phyloP scores from a whole-genome alignment of 2,888 invertebrate species.

The Protophormia terraenovae region DNA sequence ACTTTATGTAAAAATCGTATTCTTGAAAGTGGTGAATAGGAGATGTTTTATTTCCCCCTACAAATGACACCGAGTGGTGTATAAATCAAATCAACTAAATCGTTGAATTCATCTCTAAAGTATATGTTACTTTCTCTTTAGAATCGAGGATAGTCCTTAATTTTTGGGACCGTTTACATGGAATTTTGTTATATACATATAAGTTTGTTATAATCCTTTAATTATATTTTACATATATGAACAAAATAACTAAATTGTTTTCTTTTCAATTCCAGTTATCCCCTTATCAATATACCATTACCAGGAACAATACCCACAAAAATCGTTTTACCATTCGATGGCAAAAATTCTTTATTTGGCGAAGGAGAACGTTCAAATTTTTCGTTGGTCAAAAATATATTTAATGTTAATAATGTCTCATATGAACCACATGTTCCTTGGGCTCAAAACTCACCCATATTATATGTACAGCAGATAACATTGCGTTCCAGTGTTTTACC shows the following conservation, averaged over 20 bases:
- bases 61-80: no score
- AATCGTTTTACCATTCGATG: conserved; percentile 83
- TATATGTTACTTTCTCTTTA: no score
- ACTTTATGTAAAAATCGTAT: no score
- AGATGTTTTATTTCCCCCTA: no score
- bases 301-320: conserved; percentile 94
- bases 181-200: no score
- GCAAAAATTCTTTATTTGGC: conserved; percentile 75
- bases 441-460: conserved; percentile 84
- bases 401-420: conserved; percentile 72
- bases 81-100: no score
- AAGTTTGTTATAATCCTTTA: neutral
- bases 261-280: conserved; percentile 85
- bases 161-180: no score
- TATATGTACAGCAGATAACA: conserved; percentile 90
- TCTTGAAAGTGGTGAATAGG: no score
- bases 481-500: conserved; percentile 91
- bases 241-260: neutral
- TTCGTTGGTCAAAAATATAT: conserved; percentile 73
- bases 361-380: conserved; percentile 71
- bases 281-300: conserved; percentile 91
- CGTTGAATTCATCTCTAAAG: no score
- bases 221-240: neutral
- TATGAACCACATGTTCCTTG: conserved; percentile 83
- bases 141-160: no score